A percentile compares a stretch with the other conserved stretches of the same genome.
These are phyloP conservation scores for Phylloscopus whistleri DNA, from an alignment of 2,113 vertebrate species.

Conservation along the genomic window DNA sequence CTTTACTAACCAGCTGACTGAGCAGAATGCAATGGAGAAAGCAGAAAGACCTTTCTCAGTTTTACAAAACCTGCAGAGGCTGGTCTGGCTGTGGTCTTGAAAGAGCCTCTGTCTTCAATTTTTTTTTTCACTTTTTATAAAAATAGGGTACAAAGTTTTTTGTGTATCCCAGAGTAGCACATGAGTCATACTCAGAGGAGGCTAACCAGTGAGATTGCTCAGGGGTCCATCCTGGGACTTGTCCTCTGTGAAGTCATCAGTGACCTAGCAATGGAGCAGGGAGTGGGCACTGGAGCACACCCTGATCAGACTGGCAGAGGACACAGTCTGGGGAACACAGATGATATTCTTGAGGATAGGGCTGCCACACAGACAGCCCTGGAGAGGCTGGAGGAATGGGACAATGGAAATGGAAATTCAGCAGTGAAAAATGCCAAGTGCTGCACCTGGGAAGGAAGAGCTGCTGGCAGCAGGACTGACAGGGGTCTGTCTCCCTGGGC, in stretches of 20 bases:
- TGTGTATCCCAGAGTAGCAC: background rate
- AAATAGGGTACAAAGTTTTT: background rate
- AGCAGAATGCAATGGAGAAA: background rate
- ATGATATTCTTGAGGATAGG: background rate
- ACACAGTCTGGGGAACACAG: background rate
- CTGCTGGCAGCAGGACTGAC: rapidly evolving
- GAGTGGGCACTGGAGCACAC: rapidly evolving
- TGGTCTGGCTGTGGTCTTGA: background rate
- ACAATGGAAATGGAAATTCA: background rate
- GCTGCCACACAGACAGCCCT: background rate
- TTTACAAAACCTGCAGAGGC: background rate
- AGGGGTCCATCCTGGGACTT: background rate
- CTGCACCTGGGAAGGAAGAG: background rate
- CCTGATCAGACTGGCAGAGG: background rate
- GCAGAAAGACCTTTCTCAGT: background rate
- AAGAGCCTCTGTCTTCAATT: background rate
- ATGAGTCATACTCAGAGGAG: background rate
- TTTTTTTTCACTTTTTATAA: background rate
- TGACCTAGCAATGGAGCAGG: rapidly evolving
- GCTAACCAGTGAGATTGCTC: background rate
- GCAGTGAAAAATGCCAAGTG: background rate
- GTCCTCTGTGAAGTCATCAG: background rate
- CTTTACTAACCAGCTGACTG: background rate
- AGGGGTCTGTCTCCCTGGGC: background rate
- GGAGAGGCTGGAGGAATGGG: background rate